Evolutionary conservation across 2,888 invertebrate species (phyloP), one percentile per base, ranked within the genome.

Genomic region (Epistrophe grossulariae): DNA sequence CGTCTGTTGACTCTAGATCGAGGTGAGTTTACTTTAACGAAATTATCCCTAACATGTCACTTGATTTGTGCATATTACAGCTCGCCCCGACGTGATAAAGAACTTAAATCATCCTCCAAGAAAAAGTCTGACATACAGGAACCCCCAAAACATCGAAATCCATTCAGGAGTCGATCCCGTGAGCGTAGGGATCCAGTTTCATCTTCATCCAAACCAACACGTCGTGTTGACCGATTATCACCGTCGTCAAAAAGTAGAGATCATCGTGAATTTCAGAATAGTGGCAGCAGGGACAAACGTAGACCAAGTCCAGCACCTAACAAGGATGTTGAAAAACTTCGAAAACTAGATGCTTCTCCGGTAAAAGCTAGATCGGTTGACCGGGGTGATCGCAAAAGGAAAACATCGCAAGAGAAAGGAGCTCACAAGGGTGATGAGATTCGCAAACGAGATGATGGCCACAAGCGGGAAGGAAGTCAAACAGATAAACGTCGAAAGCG

Each of bases 1-100:
- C 94, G 77, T 93, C 94, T 55, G 93, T 94, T 66, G 94, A 94
- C 90, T 94, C 94, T 31, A 93, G 94, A 89, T 94, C 94, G 88
- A 94, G 94, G 95, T 95, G 91, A 91, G 90, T 89, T 77, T 38
- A 59, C 11, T 45, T 52, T 6, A 1, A 35, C 48, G 11, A 35
- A 55, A 31, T 40, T 19, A 24, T 31, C 13, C 9, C 1, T 40
- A 8, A 31, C 24, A 24, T 4, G 13, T 71, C 10, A 35, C 4
- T 24, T 13, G 15, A 9, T 57, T 35, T 43, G 15, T 31, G 2
- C 64, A 8, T 77, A 17, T 59, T 60, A 2, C 68, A 92, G 92
- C 57, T 91, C 91, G 1, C 90, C 90, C 0, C 88, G 66, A 11
- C 62, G 78, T 45, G 89, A 48, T 17, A 83, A 88, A 55, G 73